phyloP scores from a whole-genome alignment of 2,888 invertebrate genomes.

The Sinotaia quadrata region DNA sequence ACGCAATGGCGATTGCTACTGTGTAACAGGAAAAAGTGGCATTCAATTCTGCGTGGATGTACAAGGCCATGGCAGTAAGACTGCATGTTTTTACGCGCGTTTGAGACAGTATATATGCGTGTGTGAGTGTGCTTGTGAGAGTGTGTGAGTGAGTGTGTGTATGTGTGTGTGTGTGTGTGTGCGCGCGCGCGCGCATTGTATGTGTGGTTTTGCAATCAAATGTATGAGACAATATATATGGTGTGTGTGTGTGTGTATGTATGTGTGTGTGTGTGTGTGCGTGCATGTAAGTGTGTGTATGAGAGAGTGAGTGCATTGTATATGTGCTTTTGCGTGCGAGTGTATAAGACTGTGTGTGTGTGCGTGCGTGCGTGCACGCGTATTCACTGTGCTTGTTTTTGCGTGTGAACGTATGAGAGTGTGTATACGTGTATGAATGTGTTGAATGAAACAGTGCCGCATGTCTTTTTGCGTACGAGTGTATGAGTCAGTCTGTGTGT shows the following conservation, averaged over 20 bases:
- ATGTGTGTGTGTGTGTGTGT: background rate
- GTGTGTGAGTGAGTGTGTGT: slow-evolving; percentile 5
- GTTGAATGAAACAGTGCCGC: too few species aligned
- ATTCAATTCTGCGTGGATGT: too few species aligned
- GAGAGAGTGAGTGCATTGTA: background rate
- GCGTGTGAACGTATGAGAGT: background rate
- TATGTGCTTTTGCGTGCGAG: background rate
- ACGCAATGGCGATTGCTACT: too few species aligned
- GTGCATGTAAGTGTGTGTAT: background rate
- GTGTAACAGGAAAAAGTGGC: too few species aligned
- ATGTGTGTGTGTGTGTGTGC: slow-evolving; percentile 4
- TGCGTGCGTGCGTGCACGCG: background rate
- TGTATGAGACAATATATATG: too few species aligned
- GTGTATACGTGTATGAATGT: background rate
- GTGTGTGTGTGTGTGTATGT: background rate
- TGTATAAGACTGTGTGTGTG: background rate
- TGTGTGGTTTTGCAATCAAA: too few species aligned
- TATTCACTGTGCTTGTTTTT: background rate
- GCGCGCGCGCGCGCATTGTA: too few species aligned
- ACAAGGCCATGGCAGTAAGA: too few species aligned
- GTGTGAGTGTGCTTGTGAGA: background rate
- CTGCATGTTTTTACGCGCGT: too few species aligned
- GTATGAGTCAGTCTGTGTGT: too few species aligned
- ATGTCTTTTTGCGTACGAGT: too few species aligned
- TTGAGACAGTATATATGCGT: too few species aligned